phyloP scores from a whole-genome alignment of 2,888 invertebrate species.

The Podabrus alpinus region DNA sequence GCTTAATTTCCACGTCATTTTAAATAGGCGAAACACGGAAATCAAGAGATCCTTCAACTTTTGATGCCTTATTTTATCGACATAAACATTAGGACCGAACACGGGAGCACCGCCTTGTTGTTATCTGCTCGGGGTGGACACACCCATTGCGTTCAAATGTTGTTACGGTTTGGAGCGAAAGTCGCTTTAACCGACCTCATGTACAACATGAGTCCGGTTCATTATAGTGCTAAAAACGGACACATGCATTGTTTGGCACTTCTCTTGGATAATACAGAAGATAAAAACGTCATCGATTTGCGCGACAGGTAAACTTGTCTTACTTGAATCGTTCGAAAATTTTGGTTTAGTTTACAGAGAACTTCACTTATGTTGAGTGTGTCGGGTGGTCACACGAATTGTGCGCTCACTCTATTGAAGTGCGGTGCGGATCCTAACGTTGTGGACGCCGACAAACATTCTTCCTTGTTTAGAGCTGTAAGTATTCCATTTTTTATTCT shows the following conservation, averaged over 20 bases:
- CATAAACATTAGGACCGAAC: conserved; percentile 61
- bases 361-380: conserved; percentile 65
- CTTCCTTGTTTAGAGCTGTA: conserved; percentile 65
- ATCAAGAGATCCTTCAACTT: conserved; percentile 60
- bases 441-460: conserved; percentile 61
- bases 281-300: conserved; percentile 54
- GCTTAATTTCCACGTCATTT: conserved; percentile 7
- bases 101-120: conserved; percentile 64
- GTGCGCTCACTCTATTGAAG: conserved; percentile 59
- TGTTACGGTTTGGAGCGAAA: conserved; percentile 61
- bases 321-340: neutral
- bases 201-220: conserved; percentile 49
- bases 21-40: conserved; percentile 61
- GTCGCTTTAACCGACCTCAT: conserved; percentile 56
- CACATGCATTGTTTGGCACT: conserved; percentile 60
- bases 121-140: conserved; percentile 62
- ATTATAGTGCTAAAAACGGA: conserved; percentile 57
- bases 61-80: conserved; percentile 61
- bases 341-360: conserved; percentile 52
- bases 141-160: conserved; percentile 60
- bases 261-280: conserved; percentile 58
- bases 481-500: conserved; percentile 33
- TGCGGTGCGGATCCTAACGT: conserved; percentile 63
- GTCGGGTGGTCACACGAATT: conserved; percentile 60
- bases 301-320: conserved; percentile 47